A percentile compares a stretch with the other conserved stretches of the same genome.
Conservation (phyloP, 1,140 invertebrate genomes). For the Pseudachorutes palmiensis region DNA sequence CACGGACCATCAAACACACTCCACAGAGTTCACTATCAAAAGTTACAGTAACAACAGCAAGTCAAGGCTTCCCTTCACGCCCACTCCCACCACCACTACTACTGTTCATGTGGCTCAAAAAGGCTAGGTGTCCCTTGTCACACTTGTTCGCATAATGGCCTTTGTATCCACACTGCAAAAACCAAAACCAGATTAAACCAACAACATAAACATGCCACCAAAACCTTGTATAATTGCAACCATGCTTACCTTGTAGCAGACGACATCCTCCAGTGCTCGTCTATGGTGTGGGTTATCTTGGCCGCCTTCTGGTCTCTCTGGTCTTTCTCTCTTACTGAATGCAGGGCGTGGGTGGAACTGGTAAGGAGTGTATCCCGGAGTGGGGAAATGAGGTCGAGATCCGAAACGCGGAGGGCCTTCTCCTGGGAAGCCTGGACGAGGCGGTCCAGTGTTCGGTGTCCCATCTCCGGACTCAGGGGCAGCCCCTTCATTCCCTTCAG, state of each 20-base stretch:
- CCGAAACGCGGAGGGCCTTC: too few species aligned
- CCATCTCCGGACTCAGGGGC: background rate
- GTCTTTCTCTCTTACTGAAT: conserved; percentile 26
- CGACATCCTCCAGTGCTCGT: conserved; percentile 85
- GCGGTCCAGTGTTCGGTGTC: background rate
- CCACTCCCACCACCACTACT: too few species aligned
- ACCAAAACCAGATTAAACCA: conserved; percentile 17
- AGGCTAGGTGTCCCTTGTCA: conserved; percentile 91
- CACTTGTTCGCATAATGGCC: conserved; percentile 99
- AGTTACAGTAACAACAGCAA: too few species aligned
- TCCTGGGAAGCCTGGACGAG: background rate
- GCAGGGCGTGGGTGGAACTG: conserved; percentile 36
- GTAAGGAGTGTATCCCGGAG: conserved; percentile 28
- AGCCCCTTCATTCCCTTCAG: background rate
- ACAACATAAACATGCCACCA: too few species aligned
- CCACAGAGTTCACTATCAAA: too few species aligned
- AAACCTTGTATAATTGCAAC: too few species aligned
- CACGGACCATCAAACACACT: background rate
- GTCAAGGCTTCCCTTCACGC: too few species aligned
- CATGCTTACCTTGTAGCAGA: conserved; percentile 71
- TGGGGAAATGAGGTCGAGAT: too few species aligned
- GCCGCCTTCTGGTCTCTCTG: conserved; percentile 39
- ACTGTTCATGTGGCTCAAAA: conserved; percentile 60
- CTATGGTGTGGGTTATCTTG: conserved; percentile 45
- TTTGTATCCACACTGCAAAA: conserved; percentile 78